Evolutionary conservation across 2,113 vertebrate species (phyloP).

Genomic region (Psephotus haematonotus): DNA sequence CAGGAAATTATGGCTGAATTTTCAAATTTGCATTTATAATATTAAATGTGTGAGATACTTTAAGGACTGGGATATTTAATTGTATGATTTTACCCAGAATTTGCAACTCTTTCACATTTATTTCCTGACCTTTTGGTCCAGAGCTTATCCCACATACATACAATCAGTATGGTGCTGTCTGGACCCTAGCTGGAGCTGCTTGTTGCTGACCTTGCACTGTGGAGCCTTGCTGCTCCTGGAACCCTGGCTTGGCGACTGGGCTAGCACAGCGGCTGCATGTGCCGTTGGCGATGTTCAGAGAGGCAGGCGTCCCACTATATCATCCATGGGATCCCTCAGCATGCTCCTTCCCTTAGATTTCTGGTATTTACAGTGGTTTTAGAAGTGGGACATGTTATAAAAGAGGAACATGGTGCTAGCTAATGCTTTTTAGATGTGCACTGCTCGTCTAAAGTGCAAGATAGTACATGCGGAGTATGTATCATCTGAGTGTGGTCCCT

Average conservation of each 20-base stretch:
- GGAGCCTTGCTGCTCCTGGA: background rate
- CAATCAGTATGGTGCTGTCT: background rate
- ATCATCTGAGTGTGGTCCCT: background rate
- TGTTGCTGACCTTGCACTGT: too few relatives aligned
- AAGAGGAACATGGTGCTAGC: background rate
- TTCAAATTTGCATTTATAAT: background rate
- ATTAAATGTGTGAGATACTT: background rate
- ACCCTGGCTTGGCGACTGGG: background rate
- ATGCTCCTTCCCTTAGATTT: background rate
- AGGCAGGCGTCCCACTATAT: background rate
- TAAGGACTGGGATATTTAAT: background rate
- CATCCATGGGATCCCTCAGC: background rate
- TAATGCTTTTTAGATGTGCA: rapidly evolving
- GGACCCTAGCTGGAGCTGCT: background rate
- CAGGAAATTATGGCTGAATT: background rate
- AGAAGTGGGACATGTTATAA: too few relatives aligned
- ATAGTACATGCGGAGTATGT: rapidly evolving
- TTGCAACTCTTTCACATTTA: rapidly evolving
- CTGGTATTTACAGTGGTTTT: background rate
- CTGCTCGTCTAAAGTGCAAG: background rate
- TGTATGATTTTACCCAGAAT: background rate
- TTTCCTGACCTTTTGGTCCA: background rate
- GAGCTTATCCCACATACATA: background rate
- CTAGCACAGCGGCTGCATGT: background rate
- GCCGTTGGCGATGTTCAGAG: background rate